Percentiles rank a stretch among this genome's conserved stretches.
Evolutionary conservation across 2,888 invertebrate species (phyloP).

Genomic region (Platycheirus rosarum): DNA sequence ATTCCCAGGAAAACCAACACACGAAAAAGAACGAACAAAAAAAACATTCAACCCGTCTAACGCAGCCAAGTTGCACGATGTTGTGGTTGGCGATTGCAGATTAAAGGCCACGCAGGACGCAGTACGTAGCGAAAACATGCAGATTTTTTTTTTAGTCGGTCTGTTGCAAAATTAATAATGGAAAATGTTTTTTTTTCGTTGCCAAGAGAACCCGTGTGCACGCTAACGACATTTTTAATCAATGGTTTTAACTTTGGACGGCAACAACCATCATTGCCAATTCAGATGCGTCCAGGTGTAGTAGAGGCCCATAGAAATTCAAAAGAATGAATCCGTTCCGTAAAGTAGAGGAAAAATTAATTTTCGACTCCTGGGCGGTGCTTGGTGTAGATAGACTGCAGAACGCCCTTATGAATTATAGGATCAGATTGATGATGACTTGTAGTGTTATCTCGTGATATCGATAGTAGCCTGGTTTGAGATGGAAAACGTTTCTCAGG

Average conservation of each 20-base stretch:
- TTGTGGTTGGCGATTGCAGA: conserved; percentile 1
- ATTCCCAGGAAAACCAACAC: conserved; percentile 32
- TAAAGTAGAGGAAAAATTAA: conserved; percentile 12
- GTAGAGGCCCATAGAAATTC: conserved; percentile 19
- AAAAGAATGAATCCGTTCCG: conserved; percentile 2
- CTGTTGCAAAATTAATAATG: conserved; percentile 6
- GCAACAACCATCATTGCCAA: conserved; percentile 4
- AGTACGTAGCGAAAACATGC: conserved; percentile 17
- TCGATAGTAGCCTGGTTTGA: too few relatives aligned
- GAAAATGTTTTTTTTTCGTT: conserved; percentile 29
- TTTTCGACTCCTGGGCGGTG: too few relatives aligned
- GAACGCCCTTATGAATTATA: conserved; percentile 31
- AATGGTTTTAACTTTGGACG: conserved; percentile 15
- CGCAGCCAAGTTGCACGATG: not conserved
- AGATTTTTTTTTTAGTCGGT: conserved; percentile 9
- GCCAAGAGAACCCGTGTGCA: conserved; percentile 13
- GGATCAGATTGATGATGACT: not conserved
- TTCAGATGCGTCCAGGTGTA: conserved; percentile 33
- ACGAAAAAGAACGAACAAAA: not conserved
- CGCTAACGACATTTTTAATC: conserved; percentile 38
- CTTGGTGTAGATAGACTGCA: too few relatives aligned
- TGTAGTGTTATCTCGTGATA: too few relatives aligned
- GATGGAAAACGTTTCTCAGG: too few relatives aligned
- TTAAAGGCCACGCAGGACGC: conserved; percentile 23
- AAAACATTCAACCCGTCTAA: conserved; percentile 5